Conservation (phyloP, 2,797 vertebrate genomes). For the Muscicapa comitata region DNA sequence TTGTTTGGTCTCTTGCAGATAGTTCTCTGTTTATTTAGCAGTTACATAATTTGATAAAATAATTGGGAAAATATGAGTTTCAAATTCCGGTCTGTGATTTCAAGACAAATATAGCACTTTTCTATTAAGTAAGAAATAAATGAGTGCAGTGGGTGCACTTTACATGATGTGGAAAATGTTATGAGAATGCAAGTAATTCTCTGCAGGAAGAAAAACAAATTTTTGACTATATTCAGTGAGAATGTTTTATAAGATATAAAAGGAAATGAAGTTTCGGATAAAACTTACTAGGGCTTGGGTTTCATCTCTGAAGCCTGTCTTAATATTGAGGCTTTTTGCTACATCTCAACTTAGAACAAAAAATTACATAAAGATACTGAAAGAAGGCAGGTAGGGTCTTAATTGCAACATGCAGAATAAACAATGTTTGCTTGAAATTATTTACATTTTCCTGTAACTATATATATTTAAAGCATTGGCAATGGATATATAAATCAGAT, state of each 20-base stretch:
- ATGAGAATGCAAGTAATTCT: background rate
- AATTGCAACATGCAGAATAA: background rate
- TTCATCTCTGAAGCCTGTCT: background rate
- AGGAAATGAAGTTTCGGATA: background rate
- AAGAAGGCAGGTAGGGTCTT: background rate
- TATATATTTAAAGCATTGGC: fast-evolving
- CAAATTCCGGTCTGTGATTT: background rate
- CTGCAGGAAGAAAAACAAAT: background rate
- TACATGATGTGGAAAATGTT: background rate
- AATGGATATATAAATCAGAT: background rate
- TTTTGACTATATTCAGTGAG: background rate
- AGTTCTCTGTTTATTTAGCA: background rate
- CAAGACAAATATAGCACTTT: background rate
- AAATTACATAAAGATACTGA: background rate
- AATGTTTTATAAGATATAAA: background rate
- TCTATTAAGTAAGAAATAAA: background rate
- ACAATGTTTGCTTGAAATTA: background rate
- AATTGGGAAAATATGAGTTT: background rate
- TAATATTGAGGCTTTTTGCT: background rate
- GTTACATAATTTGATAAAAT: background rate
- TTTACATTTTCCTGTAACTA: background rate
- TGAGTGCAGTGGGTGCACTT: background rate
- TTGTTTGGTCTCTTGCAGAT: background rate
- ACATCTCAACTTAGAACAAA: background rate
- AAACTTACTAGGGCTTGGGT: background rate